A percentile compares a stretch with the other conserved stretches of the same genome.
Evolutionary conservation across 1,140 invertebrate genomes (phyloP).

Genomic region (Tribolium castaneum): DNA sequence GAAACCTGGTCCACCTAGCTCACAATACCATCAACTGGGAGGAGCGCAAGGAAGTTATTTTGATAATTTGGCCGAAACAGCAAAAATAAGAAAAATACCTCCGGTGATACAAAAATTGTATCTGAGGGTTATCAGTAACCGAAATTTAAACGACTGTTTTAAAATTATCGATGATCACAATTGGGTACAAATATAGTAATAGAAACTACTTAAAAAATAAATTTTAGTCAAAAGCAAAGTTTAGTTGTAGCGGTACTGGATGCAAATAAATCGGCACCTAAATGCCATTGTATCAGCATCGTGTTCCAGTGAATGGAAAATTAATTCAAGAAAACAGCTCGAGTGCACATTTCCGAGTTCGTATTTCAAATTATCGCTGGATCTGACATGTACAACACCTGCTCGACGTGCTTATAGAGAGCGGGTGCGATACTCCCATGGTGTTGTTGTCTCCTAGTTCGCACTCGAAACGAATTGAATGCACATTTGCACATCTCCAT

Average conservation of each 20-base stretch:
- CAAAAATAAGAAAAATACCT: conserved; percentile 37
- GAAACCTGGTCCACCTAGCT: not conserved
- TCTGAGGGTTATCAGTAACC: not conserved
- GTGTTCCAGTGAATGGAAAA: conserved; percentile 58
- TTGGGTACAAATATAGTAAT: not conserved
- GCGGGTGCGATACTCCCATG: conserved; percentile 44
- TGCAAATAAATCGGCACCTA: conserved; percentile 54
- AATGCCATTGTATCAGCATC: conserved; percentile 58
- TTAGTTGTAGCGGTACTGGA: conserved; percentile 49
- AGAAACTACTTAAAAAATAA: too few relatives aligned
- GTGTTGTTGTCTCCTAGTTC: conserved; percentile 25
- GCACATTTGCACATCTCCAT: conserved; percentile 19
- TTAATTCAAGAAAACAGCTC: conserved; percentile 59
- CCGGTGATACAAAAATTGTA: conserved; percentile 44
- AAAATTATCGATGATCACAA: conserved; percentile 43
- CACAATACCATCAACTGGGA: conserved; percentile 42
- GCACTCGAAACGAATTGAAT: conserved; percentile 5
- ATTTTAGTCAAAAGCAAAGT: too few relatives aligned
- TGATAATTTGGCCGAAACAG: conserved; percentile 45
- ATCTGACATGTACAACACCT: conserved; percentile 61
- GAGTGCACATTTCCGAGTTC: conserved; percentile 57
- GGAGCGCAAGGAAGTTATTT: conserved; percentile 46
- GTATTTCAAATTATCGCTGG: conserved; percentile 59
- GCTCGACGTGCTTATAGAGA: conserved; percentile 48
- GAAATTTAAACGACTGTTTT: conserved; percentile 44